phyloP scores from a whole-genome alignment of 2,797 vertebrate genomes.

The Ambastaia sidthimunki region DNA sequence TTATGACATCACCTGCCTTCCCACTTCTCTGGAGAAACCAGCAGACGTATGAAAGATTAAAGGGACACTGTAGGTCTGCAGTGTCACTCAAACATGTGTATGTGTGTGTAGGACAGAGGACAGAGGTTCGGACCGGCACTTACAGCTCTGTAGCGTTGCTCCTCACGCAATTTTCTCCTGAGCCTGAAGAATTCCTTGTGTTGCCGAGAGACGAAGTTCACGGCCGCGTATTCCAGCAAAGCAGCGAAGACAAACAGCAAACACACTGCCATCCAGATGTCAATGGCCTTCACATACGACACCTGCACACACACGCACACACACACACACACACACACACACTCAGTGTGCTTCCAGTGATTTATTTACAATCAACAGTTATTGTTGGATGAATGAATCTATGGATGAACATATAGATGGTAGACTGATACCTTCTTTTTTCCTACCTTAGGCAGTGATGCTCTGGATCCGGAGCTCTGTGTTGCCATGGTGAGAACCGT shows the following conservation, averaged over 20 bases:
- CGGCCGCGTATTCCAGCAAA: conserved; percentile 84
- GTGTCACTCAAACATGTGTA: too few relatives aligned
- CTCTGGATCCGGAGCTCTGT: conserved; percentile 93
- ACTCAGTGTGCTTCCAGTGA: too few relatives aligned
- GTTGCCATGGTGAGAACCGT: conserved; percentile 98
- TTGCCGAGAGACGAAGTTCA: conserved; percentile 79
- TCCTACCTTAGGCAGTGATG: conserved; percentile 92
- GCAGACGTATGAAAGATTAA: too few relatives aligned
- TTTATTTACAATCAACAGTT: neutral
- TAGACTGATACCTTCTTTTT: neutral
- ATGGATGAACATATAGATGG: conserved; percentile 11
- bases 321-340: too few relatives aligned
- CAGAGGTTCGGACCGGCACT: conserved; percentile 68
- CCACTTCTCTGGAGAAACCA: too few relatives aligned
- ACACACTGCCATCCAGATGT: conserved; percentile 98
- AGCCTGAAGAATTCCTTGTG: conserved; percentile 93
- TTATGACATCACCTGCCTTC: too few relatives aligned
- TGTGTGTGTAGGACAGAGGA: conserved; percentile 51
- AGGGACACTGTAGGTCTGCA: too few relatives aligned
- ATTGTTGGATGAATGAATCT: neutral
- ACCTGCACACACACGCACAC: conserved; percentile 75
- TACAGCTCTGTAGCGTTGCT: conserved; percentile 82
- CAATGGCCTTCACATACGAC: conserved; percentile 94
- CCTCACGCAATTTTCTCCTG: conserved; percentile 82
- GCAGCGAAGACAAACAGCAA: conserved; percentile 85